phyloP scores from a whole-genome alignment of 1,140 invertebrate genomes.

The Periplaneta americana region DNA sequence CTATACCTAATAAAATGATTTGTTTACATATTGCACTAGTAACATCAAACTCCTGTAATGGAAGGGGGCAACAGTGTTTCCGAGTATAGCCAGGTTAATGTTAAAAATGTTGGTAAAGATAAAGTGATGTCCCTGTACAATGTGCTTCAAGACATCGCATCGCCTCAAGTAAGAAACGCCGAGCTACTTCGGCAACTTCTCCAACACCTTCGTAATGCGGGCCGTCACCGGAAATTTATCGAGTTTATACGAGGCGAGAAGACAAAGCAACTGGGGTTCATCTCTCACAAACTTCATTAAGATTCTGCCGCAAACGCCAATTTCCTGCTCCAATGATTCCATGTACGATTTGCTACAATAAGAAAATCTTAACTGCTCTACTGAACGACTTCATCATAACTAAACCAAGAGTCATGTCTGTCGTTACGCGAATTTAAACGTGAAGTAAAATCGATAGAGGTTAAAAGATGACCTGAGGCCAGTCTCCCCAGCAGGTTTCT shows the following conservation, averaged over 20 bases:
- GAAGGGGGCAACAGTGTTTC: too few species aligned
- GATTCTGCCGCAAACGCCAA: not conserved
- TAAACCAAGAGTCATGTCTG: not conserved
- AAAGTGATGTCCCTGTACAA: too few species aligned
- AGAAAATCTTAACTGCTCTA: not conserved
- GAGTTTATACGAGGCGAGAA: not conserved
- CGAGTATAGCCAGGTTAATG: too few species aligned
- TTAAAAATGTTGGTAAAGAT: too few species aligned
- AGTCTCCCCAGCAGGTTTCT: too few species aligned
- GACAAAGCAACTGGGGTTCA: not conserved
- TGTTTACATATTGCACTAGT: too few species aligned
- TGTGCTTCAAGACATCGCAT: not conserved
- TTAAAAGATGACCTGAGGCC: too few species aligned
- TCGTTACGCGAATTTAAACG: not conserved
- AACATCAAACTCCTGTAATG: too few species aligned
- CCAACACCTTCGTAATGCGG: not conserved
- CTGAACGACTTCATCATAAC: not conserved
- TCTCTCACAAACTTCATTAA: not conserved
- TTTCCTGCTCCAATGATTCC: not conserved
- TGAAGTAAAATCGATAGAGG: too few species aligned
- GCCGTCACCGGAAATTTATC: not conserved
- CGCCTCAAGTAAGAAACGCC: too few species aligned
- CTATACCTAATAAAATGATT: too few species aligned
- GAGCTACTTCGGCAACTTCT: not conserved
- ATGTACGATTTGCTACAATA: not conserved